Evolutionary conservation across 2,113 vertebrate genomes (phyloP).

Genomic region (Trinectes maculatus): DNA sequence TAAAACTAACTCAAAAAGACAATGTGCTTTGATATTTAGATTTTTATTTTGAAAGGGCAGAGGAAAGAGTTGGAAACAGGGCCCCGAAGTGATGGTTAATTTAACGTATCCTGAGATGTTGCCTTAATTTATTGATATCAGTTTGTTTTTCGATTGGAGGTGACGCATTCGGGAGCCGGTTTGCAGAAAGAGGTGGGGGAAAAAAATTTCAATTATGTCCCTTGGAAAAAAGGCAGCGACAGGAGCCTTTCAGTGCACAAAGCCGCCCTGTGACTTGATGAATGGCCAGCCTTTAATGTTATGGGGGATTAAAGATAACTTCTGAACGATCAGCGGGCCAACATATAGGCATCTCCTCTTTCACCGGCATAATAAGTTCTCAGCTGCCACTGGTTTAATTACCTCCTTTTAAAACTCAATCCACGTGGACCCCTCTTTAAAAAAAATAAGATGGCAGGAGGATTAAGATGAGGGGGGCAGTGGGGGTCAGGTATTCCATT

Average conservation of each 20-base stretch:
- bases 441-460: constrained; percentile 69
- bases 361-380: constrained; percentile 83
- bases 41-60: constrained; percentile 34
- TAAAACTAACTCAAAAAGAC: constrained; percentile 9
- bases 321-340: constrained; percentile 78
- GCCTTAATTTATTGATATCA: constrained; percentile 76
- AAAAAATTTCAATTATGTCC: constrained; percentile 78
- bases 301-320: constrained; percentile 85
- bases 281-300: constrained; percentile 83
- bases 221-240: constrained; percentile 69
- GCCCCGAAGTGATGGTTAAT: constrained; percentile 51
- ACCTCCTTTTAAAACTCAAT: constrained; percentile 83
- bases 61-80: constrained; percentile 33
- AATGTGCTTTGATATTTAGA: constrained; percentile 28
- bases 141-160: constrained; percentile 75
- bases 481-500: constrained; percentile 78
- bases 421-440: constrained; percentile 72
- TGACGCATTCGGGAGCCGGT: constrained; percentile 57
- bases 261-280: constrained; percentile 81
- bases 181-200: constrained; percentile 15
- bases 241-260: constrained; percentile 76
- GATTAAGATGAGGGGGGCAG: constrained; percentile 68
- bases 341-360: constrained; percentile 82
- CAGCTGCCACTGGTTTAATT: constrained; percentile 84
- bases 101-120: constrained; percentile 61